A percentile compares a stretch with the other conserved stretches of the same genome.
Evolutionary conservation across 2,888 invertebrate species (phyloP).

Genomic region (Ormyrus rosae): DNA sequence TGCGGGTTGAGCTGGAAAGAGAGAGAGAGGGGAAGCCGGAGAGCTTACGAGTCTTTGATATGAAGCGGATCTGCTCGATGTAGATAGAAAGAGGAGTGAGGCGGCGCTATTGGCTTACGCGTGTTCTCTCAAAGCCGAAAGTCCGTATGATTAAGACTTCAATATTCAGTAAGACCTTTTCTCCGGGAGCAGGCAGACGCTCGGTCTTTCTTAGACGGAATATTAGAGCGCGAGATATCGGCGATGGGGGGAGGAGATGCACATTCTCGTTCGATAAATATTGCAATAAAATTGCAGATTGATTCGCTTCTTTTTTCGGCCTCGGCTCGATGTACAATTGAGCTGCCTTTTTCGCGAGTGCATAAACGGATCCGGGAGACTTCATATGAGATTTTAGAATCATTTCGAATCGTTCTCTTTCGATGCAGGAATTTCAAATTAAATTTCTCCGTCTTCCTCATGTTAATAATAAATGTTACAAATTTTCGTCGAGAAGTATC

Average conservation of each 20-base stretch:
- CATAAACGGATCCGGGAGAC: neutral
- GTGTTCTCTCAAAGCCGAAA: conserved; percentile 44
- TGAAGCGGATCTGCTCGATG: conserved; percentile 48
- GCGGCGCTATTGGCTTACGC: conserved; percentile 53
- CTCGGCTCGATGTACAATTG: conserved; percentile 42
- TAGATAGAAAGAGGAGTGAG: conserved; percentile 27
- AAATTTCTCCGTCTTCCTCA: neutral
- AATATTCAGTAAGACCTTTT: conserved; percentile 57
- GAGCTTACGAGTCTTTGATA: conserved; percentile 56
- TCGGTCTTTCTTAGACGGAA: neutral
- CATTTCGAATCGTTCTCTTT: neutral
- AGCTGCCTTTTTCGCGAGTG: neutral
- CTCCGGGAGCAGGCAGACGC: conserved; percentile 9
- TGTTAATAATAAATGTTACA: too few relatives aligned
- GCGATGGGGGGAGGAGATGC: neutral
- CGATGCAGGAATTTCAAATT: neutral
- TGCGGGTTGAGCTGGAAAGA: conserved; percentile 29
- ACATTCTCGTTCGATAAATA: conserved; percentile 42
- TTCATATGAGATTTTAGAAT: neutral
- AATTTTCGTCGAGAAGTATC: too few relatives aligned
- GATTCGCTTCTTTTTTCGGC: conserved; percentile 34
- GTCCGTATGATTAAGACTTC: conserved; percentile 58
- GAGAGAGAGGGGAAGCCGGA: conserved; percentile 11
- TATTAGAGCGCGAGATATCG: neutral
- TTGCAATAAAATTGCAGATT: conserved; percentile 55